A percentile compares a stretch with the other conserved stretches of the same genome.
These are phyloP conservation scores for Drosophila differens DNA, from an alignment of 2,888 invertebrate species.

Conservation along the genomic window DNA sequence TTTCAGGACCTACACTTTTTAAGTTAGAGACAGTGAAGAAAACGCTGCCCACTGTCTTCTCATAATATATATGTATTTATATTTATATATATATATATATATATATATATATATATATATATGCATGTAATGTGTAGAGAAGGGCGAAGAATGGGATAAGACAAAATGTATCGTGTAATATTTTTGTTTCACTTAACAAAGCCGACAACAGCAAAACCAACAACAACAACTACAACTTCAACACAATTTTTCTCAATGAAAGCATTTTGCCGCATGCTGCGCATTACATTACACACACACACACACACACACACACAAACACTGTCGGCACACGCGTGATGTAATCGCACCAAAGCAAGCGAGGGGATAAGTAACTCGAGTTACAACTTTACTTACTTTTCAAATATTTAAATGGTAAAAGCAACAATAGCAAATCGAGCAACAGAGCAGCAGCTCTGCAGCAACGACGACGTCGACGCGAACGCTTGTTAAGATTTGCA, in stretches of 20 bases:
- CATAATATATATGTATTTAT: not conserved
- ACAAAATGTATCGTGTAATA: slow-evolving; percentile 50
- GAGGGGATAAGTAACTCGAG: slow-evolving; percentile 71
- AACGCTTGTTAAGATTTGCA: slow-evolving; percentile 19
- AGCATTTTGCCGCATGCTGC: slow-evolving; percentile 68
- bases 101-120: not conserved
- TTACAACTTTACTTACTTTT: slow-evolving; percentile 65
- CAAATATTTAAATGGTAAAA: slow-evolving; percentile 68
- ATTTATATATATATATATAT: not conserved
- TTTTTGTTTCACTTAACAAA: slow-evolving; percentile 56
- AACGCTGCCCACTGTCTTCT: slow-evolving; percentile 25
- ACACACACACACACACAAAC: not conserved
- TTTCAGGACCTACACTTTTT: not conserved
- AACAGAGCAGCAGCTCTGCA: slow-evolving; percentile 2
- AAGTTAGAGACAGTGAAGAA: slow-evolving; percentile 1
- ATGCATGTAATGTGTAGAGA: slow-evolving; percentile 33
- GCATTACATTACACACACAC: slow-evolving; percentile 38
- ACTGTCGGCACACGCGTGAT: slow-evolving; percentile 48
- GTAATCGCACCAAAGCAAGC: slow-evolving; percentile 68
- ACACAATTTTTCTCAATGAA: slow-evolving; percentile 68
- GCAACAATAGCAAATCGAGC: slow-evolving; percentile 41
- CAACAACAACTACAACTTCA: slow-evolving; percentile 27
- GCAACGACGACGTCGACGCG: not conserved
- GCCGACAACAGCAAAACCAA: slow-evolving; percentile 23
- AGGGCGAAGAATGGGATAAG: slow-evolving; percentile 47